Evolutionary conservation across 2,113 vertebrate species (phyloP).

Genomic region (Chlorodrepanis virens): DNA sequence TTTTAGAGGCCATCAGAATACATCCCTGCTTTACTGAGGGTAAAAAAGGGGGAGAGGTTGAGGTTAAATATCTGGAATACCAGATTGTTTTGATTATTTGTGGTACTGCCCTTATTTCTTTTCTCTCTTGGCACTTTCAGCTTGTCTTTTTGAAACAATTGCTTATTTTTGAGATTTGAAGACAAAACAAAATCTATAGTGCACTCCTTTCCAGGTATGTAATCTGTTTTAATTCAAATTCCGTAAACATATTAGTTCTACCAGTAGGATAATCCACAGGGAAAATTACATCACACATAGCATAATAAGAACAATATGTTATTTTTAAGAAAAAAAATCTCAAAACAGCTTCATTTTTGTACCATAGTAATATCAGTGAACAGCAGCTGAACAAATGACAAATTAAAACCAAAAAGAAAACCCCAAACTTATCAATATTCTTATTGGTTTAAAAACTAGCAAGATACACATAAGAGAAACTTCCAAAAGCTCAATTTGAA

Average conservation of each 20-base stretch:
- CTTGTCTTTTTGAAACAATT: background rate
- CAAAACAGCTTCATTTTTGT: conserved; percentile 28
- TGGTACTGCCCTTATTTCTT: background rate
- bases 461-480: background rate
- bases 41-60: background rate
- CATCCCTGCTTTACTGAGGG: background rate
- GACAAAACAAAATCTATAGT: background rate
- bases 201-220: conserved; percentile 41
- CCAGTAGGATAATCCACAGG: conserved; percentile 22
- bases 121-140: background rate
- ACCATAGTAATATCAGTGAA: conserved; percentile 53
- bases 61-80: background rate
- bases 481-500: background rate
- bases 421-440: background rate
- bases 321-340: background rate
- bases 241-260: conserved; percentile 40
- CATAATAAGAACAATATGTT: conserved; percentile 21
- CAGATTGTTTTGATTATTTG: background rate
- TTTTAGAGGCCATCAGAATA: background rate
- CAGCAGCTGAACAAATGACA: conserved; percentile 58
- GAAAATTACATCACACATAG: conserved; percentile 58
- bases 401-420: background rate
- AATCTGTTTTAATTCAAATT: conserved; percentile 64
- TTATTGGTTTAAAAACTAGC: background rate
- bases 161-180: background rate